These are phyloP conservation scores for Litocranius walleri DNA, from an alignment of 2,113 vertebrate genomes.

Conservation along the genomic window DNA sequence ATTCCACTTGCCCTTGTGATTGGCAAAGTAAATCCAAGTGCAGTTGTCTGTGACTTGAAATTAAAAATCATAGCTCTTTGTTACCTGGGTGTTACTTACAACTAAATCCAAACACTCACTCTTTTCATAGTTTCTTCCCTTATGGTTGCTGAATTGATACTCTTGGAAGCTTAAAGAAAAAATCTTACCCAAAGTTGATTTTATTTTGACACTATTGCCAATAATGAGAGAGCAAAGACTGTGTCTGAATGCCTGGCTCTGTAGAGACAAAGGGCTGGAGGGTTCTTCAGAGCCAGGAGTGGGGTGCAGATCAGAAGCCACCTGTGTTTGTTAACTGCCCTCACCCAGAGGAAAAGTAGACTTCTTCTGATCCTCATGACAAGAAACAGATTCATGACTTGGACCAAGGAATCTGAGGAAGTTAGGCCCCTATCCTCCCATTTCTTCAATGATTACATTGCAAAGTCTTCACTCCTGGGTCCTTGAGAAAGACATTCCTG, in stretches of 20 bases:
- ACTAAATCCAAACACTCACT: background rate
- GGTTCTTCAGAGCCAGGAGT: background rate
- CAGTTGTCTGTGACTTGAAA: background rate
- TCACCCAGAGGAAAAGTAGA: background rate
- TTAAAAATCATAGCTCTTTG: background rate
- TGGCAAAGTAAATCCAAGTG: background rate
- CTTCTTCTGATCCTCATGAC: background rate
- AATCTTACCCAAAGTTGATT: background rate
- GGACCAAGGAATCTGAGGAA: background rate
- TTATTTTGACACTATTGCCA: background rate
- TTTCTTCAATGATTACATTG: background rate
- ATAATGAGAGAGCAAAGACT: background rate
- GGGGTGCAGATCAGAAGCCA: background rate
- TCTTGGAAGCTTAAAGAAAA: background rate
- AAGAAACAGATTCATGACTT: background rate
- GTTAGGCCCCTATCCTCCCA: background rate
- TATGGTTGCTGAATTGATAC: background rate
- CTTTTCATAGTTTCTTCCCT: background rate
- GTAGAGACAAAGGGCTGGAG: background rate
- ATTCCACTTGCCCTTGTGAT: background rate
- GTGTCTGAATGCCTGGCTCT: background rate
- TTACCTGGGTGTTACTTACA: background rate
- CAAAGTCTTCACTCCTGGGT: background rate
- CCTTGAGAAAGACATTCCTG: background rate
- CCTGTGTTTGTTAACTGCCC: background rate